Conservation (phyloP, 53 echinoderm and acorn worm genomes). For the Echinometra lucunter region DNA sequence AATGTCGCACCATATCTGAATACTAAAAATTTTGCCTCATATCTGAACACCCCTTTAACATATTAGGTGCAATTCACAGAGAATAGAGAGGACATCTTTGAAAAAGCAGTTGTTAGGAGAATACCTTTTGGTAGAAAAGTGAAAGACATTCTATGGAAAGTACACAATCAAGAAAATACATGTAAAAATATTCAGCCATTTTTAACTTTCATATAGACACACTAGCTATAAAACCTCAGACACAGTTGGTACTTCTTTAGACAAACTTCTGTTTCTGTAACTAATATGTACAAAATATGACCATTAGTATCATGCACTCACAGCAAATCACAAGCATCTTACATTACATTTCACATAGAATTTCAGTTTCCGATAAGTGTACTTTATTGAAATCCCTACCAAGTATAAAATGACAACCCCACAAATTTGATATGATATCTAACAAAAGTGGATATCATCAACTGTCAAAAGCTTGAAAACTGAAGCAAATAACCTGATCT, state of each 20-base stretch:
- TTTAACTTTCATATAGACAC: background rate
- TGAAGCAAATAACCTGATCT: too few species aligned
- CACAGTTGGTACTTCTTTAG: background rate
- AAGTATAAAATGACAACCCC: too few species aligned
- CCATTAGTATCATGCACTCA: background rate
- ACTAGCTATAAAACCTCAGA: background rate
- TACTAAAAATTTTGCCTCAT: too few species aligned
- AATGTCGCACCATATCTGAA: too few species aligned
- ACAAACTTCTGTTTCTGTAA: background rate
- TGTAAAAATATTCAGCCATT: conserved; percentile 44
- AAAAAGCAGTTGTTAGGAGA: background rate
- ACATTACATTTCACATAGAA: too few species aligned
- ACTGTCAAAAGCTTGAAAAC: background rate
- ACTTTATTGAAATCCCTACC: background rate
- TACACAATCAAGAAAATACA: background rate
- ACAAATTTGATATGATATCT: background rate
- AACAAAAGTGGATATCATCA: background rate
- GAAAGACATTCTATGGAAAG: conserved; percentile 32
- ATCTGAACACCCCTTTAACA: too few species aligned
- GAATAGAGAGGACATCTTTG: too few species aligned
- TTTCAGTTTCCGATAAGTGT: background rate
- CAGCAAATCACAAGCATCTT: conserved; percentile 5
- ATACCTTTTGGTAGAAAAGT: background rate
- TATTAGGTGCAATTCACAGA: too few species aligned
- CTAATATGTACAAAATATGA: background rate